These are phyloP conservation scores for Pteropus rufus DNA, from an alignment of 2,797 vertebrate genomes.

Conservation along the genomic window DNA sequence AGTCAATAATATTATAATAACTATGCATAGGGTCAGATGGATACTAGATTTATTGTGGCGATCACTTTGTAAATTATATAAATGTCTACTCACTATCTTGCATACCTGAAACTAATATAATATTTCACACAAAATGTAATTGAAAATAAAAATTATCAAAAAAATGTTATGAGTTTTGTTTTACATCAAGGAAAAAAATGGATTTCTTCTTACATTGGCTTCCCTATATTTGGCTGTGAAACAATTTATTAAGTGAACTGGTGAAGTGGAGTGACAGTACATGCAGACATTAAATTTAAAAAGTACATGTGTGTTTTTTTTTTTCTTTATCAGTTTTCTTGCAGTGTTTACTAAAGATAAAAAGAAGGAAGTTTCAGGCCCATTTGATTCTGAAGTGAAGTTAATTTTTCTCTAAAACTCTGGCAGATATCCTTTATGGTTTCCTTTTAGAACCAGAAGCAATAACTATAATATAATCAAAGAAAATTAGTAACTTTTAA, in stretches of 20 bases:
- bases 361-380: background rate
- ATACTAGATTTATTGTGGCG: too few species aligned
- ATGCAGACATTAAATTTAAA: background rate
- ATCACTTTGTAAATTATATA: too few species aligned
- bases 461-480: background rate
- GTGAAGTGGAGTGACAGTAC: too few species aligned
- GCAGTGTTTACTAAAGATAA: background rate
- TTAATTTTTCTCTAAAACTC: constrained; percentile 25
- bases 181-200: background rate
- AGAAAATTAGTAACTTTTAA: background rate
- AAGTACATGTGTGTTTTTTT: background rate
- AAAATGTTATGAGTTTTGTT: background rate
- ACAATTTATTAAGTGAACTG: background rate
- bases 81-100: too few species aligned
- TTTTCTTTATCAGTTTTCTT: background rate
- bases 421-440: background rate
- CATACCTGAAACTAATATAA: too few species aligned
- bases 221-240: background rate
- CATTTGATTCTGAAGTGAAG: background rate
- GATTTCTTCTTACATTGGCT: background rate
- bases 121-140: too few species aligned
- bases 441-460: background rate
- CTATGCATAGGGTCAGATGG: too few species aligned
- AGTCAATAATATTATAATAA: too few species aligned
- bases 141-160: too few species aligned